These are phyloP conservation scores for Nipponia nippon DNA, from an alignment of 2,113 vertebrate genomes.

Conservation along the genomic window DNA sequence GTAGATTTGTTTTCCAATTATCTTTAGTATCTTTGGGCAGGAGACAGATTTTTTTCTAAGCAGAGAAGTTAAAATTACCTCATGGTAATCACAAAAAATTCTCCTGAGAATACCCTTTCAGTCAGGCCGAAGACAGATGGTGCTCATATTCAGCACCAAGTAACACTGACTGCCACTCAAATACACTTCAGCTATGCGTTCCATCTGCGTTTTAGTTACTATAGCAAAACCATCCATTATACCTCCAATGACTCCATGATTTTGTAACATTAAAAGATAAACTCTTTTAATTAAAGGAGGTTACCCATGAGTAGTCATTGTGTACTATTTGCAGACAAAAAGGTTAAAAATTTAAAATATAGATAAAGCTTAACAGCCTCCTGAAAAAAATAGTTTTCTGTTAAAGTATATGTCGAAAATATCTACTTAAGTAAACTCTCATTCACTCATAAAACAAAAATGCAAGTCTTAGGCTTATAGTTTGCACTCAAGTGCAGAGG, in stretches of 20 bases:
- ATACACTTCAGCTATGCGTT: conserved; percentile 36
- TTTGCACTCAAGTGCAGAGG: not conserved
- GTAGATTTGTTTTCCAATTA: not conserved
- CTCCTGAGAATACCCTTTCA: not conserved
- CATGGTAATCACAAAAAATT: conserved; percentile 10
- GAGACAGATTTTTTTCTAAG: not conserved
- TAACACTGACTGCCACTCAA: conserved; percentile 62
- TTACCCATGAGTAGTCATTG: not conserved
- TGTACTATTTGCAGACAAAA: not conserved
- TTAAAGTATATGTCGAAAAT: not conserved
- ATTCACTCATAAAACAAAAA: not conserved
- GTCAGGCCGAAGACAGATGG: conserved; percentile 49
- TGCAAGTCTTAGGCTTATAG: not conserved
- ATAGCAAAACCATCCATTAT: conserved; percentile 33
- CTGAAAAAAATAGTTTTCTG: not conserved
- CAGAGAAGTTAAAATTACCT: conserved; percentile 5
- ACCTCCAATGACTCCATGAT: conserved; percentile 17
- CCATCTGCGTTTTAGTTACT: conserved; percentile 68
- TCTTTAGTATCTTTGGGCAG: not conserved
- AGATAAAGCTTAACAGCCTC: not conserved
- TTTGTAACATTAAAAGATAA: not conserved
- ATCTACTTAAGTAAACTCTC: not conserved
- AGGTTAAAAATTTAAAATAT: not conserved
- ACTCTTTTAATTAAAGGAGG: not conserved
- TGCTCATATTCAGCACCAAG: conserved; percentile 19